Evolutionary conservation across 2,888 invertebrate species (phyloP), one percentile per base, ranked within the genome.

Genomic region (Lasioglossum zephyrum): DNA sequence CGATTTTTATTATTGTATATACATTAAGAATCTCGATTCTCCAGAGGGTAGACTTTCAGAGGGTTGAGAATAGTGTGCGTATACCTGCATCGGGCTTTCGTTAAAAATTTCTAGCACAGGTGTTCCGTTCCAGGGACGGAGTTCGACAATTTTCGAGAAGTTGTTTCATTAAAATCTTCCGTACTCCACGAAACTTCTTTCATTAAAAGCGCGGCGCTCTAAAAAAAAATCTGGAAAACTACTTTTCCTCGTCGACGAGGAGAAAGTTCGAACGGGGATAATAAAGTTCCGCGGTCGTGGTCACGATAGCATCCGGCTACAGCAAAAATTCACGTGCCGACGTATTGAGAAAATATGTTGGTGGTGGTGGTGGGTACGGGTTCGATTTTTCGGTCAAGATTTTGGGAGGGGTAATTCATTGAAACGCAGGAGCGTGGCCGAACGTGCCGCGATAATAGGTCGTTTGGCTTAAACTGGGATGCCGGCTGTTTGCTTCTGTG

Each of bases 381-480:
- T 66, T 77, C 36, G 13, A 79, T 79, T 49, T 49, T 49, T 81
- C 41, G 36, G 39, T 13, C 44, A 53, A 85, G 31, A 18, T 22
- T 69, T 39, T 36, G 31, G 60, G n/a, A 63, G 66, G 77, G 77
- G 57, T 39, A 36, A 63, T 74, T 47, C 8, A 76, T 31, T 18
- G 80, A 77, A 74, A 39, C 63, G 66, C 26, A 77, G 80, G 81
- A 83, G 77, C 83, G 87, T 88, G 87, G 82, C 82, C 74, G 91
- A 88, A 92, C 94, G 94, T 94, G 94, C 77, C 90, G 60, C 86
- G 89, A 94, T 93, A 94, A 94, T 93, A 39, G 92, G 66, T 82
- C 84, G 90, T 85, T 90, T 89, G 90, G 93, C 92, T 94, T 94
- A 93, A 84, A 86, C 84, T 73, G 13, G 47, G 26, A 73, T 79